These are phyloP conservation scores for Tursiops truncatus DNA, from an alignment of 2,113 vertebrate genomes.

Conservation along the genomic window DNA sequence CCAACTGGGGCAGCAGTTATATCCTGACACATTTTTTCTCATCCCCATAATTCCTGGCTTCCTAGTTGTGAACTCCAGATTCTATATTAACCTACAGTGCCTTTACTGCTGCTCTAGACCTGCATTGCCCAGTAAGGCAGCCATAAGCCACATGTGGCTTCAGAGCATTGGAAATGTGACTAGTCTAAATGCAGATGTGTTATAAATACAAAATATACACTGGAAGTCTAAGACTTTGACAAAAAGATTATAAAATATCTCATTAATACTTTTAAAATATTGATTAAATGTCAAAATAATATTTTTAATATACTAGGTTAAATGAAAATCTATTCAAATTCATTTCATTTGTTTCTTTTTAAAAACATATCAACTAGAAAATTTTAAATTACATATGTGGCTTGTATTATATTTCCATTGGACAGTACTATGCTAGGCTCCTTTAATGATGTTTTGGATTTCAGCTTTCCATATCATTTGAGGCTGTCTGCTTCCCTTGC, in stretches of 20 bases:
- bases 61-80: neutral
- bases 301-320: neutral
- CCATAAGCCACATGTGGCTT: neutral
- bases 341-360: constrained; percentile 7
- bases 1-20: neutral
- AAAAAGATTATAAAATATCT: neutral
- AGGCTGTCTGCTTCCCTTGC: neutral
- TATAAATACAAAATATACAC: neutral
- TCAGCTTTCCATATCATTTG: neutral
- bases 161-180: neutral
- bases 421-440: neutral
- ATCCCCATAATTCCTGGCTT: neutral
- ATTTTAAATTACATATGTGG: neutral
- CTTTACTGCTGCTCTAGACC: neutral
- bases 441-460: neutral
- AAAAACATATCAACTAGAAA: neutral
- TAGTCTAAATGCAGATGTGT: neutral
- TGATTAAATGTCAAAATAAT: neutral
- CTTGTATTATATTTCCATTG: neutral
- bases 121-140: neutral
- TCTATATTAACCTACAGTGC: neutral
- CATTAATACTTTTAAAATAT: neutral
- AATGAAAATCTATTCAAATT: neutral
- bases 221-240: neutral
- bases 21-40: neutral